A percentile compares a stretch with the other conserved stretches of the same genome.
These are phyloP conservation scores for Tamias sibiricus DNA, from an alignment of 2,113 vertebrate genomes.

Conservation along the genomic window DNA sequence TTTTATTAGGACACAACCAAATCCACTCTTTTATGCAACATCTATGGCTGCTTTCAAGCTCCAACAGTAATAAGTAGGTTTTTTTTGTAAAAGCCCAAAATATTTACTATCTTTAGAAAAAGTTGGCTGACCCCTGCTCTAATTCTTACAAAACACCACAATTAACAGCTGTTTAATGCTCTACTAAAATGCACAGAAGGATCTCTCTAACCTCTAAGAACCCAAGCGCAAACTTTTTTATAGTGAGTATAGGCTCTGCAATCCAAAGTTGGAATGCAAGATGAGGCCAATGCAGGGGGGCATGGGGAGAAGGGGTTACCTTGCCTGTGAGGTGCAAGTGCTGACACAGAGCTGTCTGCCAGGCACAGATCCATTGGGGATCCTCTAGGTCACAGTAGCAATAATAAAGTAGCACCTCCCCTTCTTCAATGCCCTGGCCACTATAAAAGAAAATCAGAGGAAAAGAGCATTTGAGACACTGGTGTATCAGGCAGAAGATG, in stretches of 20 bases:
- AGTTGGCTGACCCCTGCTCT: background rate
- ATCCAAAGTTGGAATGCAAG: background rate
- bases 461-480: background rate
- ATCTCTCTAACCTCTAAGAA: constrained; percentile 5
- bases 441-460: constrained; percentile 4
- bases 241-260: background rate
- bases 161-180: background rate
- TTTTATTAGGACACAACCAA: background rate
- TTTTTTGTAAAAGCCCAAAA: background rate
- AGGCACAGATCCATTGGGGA: constrained; percentile 90
- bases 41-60: background rate
- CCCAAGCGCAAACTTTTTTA: background rate
- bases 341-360: constrained; percentile 95
- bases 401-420: constrained; percentile 96
- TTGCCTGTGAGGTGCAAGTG: constrained; percentile 95
- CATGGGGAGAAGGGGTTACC: constrained; percentile 85
- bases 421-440: constrained; percentile 85
- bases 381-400: constrained; percentile 92
- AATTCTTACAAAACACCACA: background rate
- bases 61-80: background rate
- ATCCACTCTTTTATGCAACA: background rate
- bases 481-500: background rate
- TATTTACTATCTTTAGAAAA: constrained; percentile 32
- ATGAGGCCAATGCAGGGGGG: background rate
- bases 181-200: background rate